Evolutionary conservation across 1,140 invertebrate genomes (phyloP), one percentile per base, ranked within the genome.

Genomic region (Eupristina koningsbergeri): DNA sequence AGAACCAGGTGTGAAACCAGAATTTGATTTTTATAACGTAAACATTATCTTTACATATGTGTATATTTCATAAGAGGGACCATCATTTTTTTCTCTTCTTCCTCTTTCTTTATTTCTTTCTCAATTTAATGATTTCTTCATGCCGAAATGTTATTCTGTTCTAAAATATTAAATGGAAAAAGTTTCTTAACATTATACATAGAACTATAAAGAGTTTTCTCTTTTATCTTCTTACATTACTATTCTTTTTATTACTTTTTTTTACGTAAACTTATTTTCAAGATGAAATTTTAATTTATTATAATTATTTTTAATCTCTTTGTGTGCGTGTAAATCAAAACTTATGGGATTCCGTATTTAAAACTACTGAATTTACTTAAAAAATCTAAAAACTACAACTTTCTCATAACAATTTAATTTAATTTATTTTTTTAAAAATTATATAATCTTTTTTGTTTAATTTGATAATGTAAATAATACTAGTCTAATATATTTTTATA

Each of bases 1-100:
- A 50, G 77, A 36, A 83, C 80, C 87, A 88, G 86, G 87, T 87
- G 86, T 85, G 86, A 87, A 87, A 82, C 85, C 82, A 80, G 78
- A 64, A 73, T 78, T 84, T 41, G 85, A 86, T 86, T 81, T 81
- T 11, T 50, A 34, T 17, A 17, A 36, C 47, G 71, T n/a, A 69
- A 74, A 64, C 64, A 75, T 39, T 45, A n/a, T 64, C 22, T 45
- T n/a, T 63, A n/a, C 41, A 77, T 39, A n/a, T 61, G 29, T 58
- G n/a, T 39, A 31, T 31, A 41, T 39, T 61, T 53, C 13, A 36
- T 34, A n/a, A n/a, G 17, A 31, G 9, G 26, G 17, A 15, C 50
- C 31, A 11, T 61, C 74, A 17, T 34, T 34, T 9, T 53, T 34
- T 36, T 34, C 3, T 17, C 1, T n/a, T 29, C n/a, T 9, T 36